Conservation (phyloP, 2,888 invertebrate species). For the Cheilosia grossa region DNA sequence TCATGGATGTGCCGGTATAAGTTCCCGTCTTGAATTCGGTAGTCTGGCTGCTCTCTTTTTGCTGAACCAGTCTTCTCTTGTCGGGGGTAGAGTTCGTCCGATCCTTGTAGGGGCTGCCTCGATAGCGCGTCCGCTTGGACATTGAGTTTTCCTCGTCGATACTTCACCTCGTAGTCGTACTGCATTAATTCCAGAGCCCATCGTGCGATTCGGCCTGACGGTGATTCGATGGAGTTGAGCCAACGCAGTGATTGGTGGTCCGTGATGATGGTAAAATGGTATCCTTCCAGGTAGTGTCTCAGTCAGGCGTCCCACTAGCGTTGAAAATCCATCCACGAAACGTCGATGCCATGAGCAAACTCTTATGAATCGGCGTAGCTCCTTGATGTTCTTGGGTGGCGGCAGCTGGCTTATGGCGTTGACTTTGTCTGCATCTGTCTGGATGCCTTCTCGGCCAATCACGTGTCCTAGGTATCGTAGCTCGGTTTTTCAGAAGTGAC, state of each 20-base stretch:
- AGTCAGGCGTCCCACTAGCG: background rate
- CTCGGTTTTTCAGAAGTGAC: background rate
- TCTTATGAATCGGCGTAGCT: background rate
- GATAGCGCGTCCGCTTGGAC: background rate
- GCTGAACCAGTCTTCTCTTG: background rate
- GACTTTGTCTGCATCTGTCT: background rate
- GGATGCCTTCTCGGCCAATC: background rate
- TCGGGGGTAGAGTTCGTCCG: background rate
- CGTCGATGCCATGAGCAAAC: slow-evolving; percentile 2
- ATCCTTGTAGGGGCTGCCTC: background rate
- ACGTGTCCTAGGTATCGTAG: background rate
- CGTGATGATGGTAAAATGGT: background rate
- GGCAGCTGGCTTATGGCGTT: background rate
- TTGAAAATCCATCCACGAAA: background rate
- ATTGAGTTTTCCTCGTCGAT: background rate
- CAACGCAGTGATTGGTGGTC: background rate
- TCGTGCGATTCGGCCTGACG: background rate
- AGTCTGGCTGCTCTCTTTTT: background rate
- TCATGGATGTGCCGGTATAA: background rate
- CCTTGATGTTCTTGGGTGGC: background rate
- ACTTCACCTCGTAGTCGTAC: background rate
- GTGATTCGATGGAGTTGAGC: background rate
- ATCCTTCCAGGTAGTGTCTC: background rate
- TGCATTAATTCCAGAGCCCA: background rate
- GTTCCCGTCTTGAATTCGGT: background rate